Base-by-base conservation (phyloP, 2,113 vertebrate species). In the Paedocypris sp. region DNA sequence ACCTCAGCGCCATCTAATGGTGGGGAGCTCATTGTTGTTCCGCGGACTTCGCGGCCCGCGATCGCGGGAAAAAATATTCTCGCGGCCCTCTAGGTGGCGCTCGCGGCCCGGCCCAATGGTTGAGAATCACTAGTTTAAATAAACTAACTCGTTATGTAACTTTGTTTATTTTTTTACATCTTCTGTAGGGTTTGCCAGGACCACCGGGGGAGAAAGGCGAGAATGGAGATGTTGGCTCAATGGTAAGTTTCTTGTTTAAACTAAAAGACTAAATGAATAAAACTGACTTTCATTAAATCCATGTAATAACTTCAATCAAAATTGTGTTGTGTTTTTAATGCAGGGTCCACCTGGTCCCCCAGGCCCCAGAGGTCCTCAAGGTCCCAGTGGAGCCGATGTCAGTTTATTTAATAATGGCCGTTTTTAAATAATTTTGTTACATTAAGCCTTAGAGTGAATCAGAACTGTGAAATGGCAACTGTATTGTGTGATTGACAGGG, bases 161-260 rank as follows among this genome's bases (percentile, higher is more conserved):
- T n/a, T n/a, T n/a, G n/a, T n/a, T n/a, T n/a, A n/a, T n/a, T n/a
- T n/a, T n/a, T 45, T 32, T 68, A 35, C 66, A 10, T 63, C 12
- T n/a, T n/a, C n/a, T n/a, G n/a, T 77, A 99, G 95, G 95, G 95
- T 72, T 80, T 99, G 31, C 95, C 95, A 4, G 95, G 95, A 20
- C 92, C 95, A 11, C 93, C 95, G 28, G 95, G 95, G 60, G 95
- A 99, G 75, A 99, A 99, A 68, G 95, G 95, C 73, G 95, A 99
- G 82, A 95, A 94, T 18, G 95, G 95, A 41, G 94, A 99, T 22
- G 95, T 98, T 4, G 95, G 95, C 15, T 76, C 90, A 18, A 98
- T 98, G 95, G 95, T 98, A 75, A 86, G 88, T 41, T 12, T 3
- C 5, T 25, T 4, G 16, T 3, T n/a, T 18, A 18, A 56, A 15